Conservation (phyloP, 92 coral and sea anemone species). For the Bergia puertoricense region DNA sequence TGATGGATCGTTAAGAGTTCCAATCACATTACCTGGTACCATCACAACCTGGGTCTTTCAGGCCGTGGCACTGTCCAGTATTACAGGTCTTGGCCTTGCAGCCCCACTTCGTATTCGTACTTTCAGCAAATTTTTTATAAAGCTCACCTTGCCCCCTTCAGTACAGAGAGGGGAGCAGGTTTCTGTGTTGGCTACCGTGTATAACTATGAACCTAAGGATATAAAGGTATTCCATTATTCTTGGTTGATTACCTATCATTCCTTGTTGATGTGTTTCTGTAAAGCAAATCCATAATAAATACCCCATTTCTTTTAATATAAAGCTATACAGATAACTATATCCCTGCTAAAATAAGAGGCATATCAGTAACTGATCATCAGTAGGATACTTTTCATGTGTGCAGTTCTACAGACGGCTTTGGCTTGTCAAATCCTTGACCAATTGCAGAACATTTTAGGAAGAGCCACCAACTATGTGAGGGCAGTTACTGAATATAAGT, state of each 20-base stretch:
- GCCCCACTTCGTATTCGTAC: conserved; percentile 64
- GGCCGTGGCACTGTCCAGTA: conserved; percentile 86
- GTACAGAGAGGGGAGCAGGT: conserved; percentile 92
- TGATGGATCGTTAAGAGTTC: conserved; percentile 48
- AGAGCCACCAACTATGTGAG: too few relatives aligned
- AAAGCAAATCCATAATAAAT: not conserved
- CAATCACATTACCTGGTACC: conserved; percentile 79
- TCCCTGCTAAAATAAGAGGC: too few relatives aligned
- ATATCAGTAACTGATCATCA: too few relatives aligned
- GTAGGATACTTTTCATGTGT: too few relatives aligned
- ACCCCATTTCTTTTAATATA: too few relatives aligned
- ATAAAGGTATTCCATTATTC: conserved; percentile 44
- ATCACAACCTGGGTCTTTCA: conserved; percentile 89
- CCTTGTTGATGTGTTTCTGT: not conserved
- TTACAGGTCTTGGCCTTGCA: conserved; percentile 90
- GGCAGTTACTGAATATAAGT: too few relatives aligned
- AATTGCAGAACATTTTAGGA: too few relatives aligned
- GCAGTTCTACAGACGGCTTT: too few relatives aligned
- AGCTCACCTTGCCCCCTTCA: conserved; percentile 80
- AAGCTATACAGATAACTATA: too few relatives aligned
- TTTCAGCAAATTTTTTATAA: conserved; percentile 52
- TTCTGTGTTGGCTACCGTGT: conserved; percentile 74
- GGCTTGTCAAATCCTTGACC: too few relatives aligned
- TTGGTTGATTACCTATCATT: not conserved
- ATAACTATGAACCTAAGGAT: conserved; percentile 51